Conservation (phyloP, 2,113 vertebrate genomes). For the Cyprinodon brontotheroides region DNA sequence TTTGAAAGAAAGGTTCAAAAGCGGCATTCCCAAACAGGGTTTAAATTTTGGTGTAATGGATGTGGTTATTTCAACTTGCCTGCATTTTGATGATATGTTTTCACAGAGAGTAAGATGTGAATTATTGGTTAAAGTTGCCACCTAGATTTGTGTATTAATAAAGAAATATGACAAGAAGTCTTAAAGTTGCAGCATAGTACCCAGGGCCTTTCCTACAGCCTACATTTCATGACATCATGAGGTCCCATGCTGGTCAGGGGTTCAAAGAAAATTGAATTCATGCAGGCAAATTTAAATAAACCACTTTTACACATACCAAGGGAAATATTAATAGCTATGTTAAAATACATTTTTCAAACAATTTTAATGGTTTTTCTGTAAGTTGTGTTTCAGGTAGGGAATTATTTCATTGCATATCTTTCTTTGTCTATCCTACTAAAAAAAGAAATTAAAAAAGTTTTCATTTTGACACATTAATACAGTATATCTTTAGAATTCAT, state of each 20-base stretch:
- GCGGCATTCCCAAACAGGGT: background rate
- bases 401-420: background rate
- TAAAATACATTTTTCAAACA: too few relatives aligned
- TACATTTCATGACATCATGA: too few relatives aligned
- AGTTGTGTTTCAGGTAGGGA: background rate
- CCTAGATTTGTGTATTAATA: background rate
- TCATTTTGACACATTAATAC: background rate
- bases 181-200: too few relatives aligned
- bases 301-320: too few relatives aligned
- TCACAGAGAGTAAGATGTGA: background rate
- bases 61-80: background rate
- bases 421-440: background rate
- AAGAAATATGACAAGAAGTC: too few relatives aligned
- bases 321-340: too few relatives aligned
- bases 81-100: conserved; percentile 8
- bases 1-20: conserved; percentile 3
- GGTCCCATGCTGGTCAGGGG: too few relatives aligned
- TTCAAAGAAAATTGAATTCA: too few relatives aligned
- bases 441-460: background rate
- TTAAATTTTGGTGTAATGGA: conserved; percentile 2
- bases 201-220: too few relatives aligned
- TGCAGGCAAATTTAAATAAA: too few relatives aligned
- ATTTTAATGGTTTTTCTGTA: too few relatives aligned
- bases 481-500: too few relatives aligned
- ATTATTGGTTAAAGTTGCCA: background rate